Conservation (phyloP, 1,140 invertebrate genomes). For the Hesperophylax magnus region DNA sequence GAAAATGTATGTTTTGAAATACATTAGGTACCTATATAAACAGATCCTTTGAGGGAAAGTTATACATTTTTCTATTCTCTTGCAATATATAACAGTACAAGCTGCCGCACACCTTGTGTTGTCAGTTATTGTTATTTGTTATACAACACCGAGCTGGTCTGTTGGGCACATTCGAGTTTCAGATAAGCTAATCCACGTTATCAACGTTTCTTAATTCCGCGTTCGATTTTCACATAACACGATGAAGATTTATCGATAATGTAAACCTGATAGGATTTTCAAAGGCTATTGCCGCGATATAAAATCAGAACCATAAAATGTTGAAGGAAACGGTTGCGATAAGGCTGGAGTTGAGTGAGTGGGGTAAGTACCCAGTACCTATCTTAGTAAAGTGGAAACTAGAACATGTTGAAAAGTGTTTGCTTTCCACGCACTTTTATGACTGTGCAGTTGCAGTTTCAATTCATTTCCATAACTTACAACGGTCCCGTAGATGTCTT, state of each 20-base stretch:
- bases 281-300: conserved; percentile 53
- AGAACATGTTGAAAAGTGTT: neutral
- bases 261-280: conserved; percentile 47
- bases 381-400: neutral
- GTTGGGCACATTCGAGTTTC: neutral
- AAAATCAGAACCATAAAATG: conserved; percentile 56
- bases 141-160: conserved; percentile 18
- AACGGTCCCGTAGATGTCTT: neutral
- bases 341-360: neutral
- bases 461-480: neutral
- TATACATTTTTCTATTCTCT: neutral
- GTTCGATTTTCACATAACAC: conserved; percentile 55
- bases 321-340: conserved; percentile 31
- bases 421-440: neutral
- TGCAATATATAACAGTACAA: neutral
- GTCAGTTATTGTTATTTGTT: conserved; percentile 23
- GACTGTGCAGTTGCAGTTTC: neutral
- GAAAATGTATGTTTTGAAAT: too few species aligned
- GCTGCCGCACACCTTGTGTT: conserved; percentile 31
- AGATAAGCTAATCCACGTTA: conserved; percentile 57
- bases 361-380: neutral
- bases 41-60: neutral
- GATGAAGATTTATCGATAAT: conserved; percentile 56
- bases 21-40: too few species aligned
- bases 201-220: conserved; percentile 52